Evolutionary conservation across 2,888 invertebrate species (phyloP).

Genomic region (Toxonevra muliebris): DNA sequence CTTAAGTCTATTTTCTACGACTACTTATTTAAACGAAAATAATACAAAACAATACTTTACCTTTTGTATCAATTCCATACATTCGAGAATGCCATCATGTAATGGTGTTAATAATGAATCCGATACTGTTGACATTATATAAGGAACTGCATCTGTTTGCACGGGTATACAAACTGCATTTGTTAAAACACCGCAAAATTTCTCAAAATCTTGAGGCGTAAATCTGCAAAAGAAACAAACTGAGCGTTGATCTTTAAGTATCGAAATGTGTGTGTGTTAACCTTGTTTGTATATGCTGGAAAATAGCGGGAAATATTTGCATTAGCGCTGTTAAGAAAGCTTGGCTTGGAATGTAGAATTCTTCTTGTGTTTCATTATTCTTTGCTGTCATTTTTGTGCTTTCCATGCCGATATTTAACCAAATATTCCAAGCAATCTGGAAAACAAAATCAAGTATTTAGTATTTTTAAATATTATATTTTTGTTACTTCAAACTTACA

Average conservation of each 20-base stretch:
- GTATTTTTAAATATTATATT: slow-evolving; percentile 10
- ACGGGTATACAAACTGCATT: slow-evolving; percentile 83
- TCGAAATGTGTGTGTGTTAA: slow-evolving; percentile 51
- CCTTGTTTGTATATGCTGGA: slow-evolving; percentile 85
- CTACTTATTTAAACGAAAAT: not conserved
- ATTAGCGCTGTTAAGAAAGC: slow-evolving; percentile 93
- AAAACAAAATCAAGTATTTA: slow-evolving; percentile 4
- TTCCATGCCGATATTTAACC: slow-evolving; percentile 87
- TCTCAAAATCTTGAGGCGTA: slow-evolving; percentile 75
- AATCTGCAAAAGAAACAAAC: slow-evolving; percentile 48
- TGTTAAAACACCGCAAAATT: slow-evolving; percentile 80
- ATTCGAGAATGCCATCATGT: slow-evolving; percentile 85
- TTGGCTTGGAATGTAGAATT: slow-evolving; percentile 88
- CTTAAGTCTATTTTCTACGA: not conserved
- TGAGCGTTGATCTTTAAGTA: not conserved
- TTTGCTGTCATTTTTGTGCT: slow-evolving; percentile 71
- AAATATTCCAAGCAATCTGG: slow-evolving; percentile 81
- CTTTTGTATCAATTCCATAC: slow-evolving; percentile 88
- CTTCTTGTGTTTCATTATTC: slow-evolving; percentile 62
- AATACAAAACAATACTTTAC: slow-evolving; percentile 59
- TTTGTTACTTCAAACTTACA: slow-evolving; percentile 58
- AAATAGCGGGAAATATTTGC: slow-evolving; percentile 95
- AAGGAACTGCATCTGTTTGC: slow-evolving; percentile 81
- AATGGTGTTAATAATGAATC: slow-evolving; percentile 84
- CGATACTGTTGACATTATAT: slow-evolving; percentile 80